A percentile compares a stretch with the other conserved stretches of the same genome.
These are phyloP conservation scores for Remorina albescens DNA, from an alignment of 2,797 vertebrate species.

Conservation along the genomic window DNA sequence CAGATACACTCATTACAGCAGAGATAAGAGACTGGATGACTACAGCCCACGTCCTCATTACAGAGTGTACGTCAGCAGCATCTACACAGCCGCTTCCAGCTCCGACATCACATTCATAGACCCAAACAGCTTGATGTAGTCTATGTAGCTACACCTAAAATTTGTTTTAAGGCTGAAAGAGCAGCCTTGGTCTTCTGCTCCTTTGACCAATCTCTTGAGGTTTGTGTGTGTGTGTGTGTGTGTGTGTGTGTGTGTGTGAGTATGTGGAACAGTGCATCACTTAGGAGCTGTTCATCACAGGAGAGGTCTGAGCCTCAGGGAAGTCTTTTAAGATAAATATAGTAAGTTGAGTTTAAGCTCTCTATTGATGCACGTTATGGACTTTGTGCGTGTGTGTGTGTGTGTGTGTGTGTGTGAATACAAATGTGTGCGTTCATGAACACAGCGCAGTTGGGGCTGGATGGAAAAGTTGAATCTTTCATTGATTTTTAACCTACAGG, in stretches of 20 bases:
- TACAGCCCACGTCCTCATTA: conserved; percentile 35
- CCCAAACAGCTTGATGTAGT: background rate
- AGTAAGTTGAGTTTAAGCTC: conserved; percentile 30
- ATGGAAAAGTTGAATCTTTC: conserved; percentile 6
- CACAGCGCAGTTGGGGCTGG: background rate
- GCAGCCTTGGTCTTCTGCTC: background rate
- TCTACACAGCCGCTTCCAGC: background rate
- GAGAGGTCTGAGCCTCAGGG: conserved; percentile 38
- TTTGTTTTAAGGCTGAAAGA: background rate
- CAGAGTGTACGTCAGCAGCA: background rate
- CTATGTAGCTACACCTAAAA: background rate
- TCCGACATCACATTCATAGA: background rate
- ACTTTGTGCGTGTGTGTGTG: conserved; percentile 11
- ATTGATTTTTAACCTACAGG: conserved; percentile 21
- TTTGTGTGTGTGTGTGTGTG: background rate
- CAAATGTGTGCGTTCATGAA: conserved; percentile 10
- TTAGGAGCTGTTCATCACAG: conserved; percentile 16
- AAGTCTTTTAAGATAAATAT: conserved; percentile 67
- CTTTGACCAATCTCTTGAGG: background rate
- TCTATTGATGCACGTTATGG: conserved; percentile 37
- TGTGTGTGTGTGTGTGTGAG: conserved; percentile 14
- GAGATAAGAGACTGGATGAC: conserved; percentile 34
- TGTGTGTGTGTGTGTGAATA: conserved; percentile 8
- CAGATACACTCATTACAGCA: conserved; percentile 52
- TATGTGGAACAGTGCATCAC: conserved; percentile 15